Evolutionary conservation across 2,113 vertebrate species (phyloP).

Genomic region (Patagioenas fasciata): DNA sequence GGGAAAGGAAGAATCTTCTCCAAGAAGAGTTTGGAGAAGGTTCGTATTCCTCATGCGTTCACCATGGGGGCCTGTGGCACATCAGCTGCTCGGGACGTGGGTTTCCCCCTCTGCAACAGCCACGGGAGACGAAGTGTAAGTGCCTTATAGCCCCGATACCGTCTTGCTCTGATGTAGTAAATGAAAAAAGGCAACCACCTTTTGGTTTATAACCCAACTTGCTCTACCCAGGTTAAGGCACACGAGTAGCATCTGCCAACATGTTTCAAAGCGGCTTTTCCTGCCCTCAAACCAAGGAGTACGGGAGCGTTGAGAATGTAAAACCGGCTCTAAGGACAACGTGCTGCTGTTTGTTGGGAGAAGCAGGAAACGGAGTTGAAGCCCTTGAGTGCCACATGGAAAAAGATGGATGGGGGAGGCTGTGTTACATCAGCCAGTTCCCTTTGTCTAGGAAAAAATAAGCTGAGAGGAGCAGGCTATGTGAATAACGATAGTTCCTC

Average conservation of each 20-base stretch:
- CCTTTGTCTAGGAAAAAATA: background rate
- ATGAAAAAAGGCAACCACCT: background rate
- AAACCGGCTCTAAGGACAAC: background rate
- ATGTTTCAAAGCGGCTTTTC: background rate
- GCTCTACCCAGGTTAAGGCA: background rate
- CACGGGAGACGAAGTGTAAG: rapidly evolving
- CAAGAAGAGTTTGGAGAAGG: background rate
- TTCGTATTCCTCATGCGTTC: rapidly evolving
- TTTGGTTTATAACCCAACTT: background rate
- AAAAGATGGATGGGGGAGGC: background rate
- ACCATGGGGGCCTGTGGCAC: background rate
- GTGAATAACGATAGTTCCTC: background rate
- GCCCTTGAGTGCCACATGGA: background rate
- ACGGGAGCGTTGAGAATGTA: rapidly evolving
- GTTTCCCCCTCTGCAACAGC: background rate
- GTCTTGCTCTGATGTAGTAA: rapidly evolving
- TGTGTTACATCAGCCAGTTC: background rate
- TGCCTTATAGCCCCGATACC: too few relatives aligned
- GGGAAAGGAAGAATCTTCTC: background rate
- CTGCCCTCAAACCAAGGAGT: background rate
- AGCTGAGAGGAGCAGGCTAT: background rate
- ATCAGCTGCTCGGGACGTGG: background rate
- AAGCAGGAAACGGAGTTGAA: background rate
- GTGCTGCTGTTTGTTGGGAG: background rate
- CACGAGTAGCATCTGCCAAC: background rate